Evolutionary conservation across 2,888 invertebrate genomes (phyloP).

Genomic region (Dolomedes plantarius): DNA sequence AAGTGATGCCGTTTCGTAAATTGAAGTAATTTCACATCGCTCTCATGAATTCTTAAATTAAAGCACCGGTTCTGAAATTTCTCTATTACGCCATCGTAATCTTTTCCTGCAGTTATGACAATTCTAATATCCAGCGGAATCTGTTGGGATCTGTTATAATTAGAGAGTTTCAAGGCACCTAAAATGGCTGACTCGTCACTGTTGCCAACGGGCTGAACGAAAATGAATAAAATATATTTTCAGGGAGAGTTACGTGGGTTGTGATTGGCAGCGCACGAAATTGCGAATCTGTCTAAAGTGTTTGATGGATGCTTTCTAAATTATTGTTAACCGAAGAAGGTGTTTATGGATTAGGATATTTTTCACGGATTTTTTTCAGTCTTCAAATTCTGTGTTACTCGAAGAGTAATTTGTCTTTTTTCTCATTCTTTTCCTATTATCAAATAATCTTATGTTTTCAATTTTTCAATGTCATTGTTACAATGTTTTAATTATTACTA

Average conservation of each 20-base stretch:
- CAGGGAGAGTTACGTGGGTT: background rate
- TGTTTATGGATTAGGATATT: no score
- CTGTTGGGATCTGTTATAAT: background rate
- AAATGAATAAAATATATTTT: background rate
- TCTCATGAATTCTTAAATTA: constrained; percentile 12
- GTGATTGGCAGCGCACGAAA: background rate
- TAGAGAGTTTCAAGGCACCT: background rate
- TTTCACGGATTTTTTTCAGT: no score
- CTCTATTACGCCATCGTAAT: constrained; percentile 3
- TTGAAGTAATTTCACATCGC: background rate
- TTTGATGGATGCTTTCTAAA: background rate
- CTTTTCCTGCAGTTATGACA: background rate
- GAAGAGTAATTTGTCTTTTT: no score
- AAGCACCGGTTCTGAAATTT: background rate
- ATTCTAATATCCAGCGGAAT: constrained; percentile 9
- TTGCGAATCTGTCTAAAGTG: constrained; percentile 7
- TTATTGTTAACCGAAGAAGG: background rate
- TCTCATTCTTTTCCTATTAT: no score
- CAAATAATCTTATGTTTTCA: no score
- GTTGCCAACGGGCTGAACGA: background rate
- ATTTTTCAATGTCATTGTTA: no score
- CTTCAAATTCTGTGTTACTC: no score
- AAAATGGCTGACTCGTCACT: background rate
- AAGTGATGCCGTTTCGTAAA: constrained; percentile 9
- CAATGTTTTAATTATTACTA: no score